These are phyloP conservation scores for Bombus ignitus DNA, from an alignment of 1,140 invertebrate species.

Conservation along the genomic window DNA sequence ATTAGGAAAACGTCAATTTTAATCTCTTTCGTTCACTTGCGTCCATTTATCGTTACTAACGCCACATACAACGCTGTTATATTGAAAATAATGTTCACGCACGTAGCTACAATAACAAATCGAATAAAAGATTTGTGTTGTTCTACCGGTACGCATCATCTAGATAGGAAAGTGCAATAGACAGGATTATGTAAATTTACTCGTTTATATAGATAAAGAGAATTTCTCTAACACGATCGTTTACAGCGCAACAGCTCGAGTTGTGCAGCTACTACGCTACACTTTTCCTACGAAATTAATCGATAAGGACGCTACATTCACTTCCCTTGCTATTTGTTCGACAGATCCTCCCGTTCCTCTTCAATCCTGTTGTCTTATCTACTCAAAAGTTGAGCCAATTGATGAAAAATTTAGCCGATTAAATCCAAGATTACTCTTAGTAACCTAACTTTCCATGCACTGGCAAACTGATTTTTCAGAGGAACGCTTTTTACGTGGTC, in stretches of 20 bases:
- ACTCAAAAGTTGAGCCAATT: neutral
- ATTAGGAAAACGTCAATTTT: neutral
- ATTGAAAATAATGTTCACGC: neutral
- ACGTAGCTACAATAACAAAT: neutral
- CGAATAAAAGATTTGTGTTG: neutral
- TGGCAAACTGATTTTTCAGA: conserved; percentile 29
- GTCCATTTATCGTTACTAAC: no score
- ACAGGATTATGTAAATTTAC: no score
- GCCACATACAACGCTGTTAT: no score
- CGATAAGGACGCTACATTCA: neutral
- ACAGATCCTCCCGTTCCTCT: neutral
- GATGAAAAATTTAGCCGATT: neutral
- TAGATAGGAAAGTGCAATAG: no score
- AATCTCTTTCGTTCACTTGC: no score
- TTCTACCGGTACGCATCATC: no score
- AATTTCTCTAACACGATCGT: no score
- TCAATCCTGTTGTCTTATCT: neutral
- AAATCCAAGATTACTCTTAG: neutral
- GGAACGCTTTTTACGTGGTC: conserved; percentile 22
- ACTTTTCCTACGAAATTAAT: neutral
- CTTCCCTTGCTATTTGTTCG: neutral
- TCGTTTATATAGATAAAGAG: no score
- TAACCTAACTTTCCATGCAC: neutral
- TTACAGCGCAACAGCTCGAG: neutral
- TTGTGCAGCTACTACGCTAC: no score